A percentile compares a stretch with the other conserved stretches of the same genome.
phyloP scores from a whole-genome alignment of 2,797 vertebrate genomes.

The Bradypodion ventrale region DNA sequence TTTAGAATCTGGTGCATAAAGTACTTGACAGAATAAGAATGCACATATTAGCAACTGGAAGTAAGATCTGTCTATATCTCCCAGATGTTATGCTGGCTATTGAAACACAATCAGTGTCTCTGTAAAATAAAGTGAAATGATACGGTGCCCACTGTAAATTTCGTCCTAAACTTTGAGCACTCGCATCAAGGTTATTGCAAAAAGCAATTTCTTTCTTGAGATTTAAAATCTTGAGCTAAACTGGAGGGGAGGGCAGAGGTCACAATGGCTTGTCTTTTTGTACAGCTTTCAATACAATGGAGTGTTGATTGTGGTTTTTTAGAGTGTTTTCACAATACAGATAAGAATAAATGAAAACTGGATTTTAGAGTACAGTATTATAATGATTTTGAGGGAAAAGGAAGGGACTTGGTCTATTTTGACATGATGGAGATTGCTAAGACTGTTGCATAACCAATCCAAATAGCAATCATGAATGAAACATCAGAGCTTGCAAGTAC shows the following conservation, averaged over 20 bases:
- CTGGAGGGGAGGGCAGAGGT: conserved; percentile 3
- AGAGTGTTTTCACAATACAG: not conserved
- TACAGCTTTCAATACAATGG: not conserved
- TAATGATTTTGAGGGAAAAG: conserved; percentile 12
- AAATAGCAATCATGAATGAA: conserved; percentile 21
- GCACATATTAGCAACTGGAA: not conserved
- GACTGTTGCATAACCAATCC: conserved; percentile 15
- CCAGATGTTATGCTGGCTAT: not conserved
- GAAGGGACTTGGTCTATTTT: conserved; percentile 26
- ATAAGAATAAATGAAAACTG: conserved; percentile 36
- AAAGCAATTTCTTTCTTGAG: conserved; percentile 32
- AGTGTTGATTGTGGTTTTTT: conserved; percentile 23
- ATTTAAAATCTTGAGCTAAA: conserved; percentile 32
- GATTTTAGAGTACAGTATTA: conserved; percentile 3
- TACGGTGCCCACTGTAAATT: not conserved
- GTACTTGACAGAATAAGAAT: not conserved
- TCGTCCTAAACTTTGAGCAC: not conserved
- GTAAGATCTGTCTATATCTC: not conserved
- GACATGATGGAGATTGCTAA: conserved; percentile 21
- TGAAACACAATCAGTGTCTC: not conserved
- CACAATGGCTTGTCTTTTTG: not conserved
- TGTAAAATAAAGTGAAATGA: conserved; percentile 1
- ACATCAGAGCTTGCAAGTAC: conserved; percentile 29
- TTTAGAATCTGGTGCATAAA: not conserved
- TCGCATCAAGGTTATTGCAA: conserved; percentile 10